A percentile compares a stretch with the other conserved stretches of the same genome.
Conservation (phyloP, 2,797 vertebrate species). For the Propithecus perrieri region DNA sequence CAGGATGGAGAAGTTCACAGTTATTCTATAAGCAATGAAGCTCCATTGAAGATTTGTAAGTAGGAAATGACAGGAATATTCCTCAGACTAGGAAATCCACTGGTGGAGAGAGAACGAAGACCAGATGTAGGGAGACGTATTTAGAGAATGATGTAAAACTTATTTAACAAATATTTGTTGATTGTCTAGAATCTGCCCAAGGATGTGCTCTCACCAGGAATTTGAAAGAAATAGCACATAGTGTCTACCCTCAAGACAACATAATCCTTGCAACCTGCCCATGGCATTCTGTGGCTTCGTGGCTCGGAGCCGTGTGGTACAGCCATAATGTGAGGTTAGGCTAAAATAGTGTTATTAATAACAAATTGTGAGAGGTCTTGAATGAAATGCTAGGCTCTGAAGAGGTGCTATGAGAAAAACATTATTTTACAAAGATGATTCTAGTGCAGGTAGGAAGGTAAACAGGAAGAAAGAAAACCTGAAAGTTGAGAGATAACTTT, state of each 20-base stretch:
- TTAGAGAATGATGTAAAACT: background rate
- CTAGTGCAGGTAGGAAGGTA: background rate
- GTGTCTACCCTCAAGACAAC: background rate
- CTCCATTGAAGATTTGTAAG: background rate
- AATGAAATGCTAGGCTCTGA: background rate
- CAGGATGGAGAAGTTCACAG: background rate
- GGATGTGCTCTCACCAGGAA: background rate
- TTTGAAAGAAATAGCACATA: background rate
- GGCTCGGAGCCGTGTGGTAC: background rate
- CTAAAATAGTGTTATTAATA: background rate
- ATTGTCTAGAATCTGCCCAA: background rate
- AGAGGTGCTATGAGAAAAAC: background rate
- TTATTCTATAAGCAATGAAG: background rate
- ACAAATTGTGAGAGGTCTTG: background rate
- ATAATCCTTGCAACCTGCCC: background rate
- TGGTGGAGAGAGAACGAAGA: background rate
- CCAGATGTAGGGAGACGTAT: background rate
- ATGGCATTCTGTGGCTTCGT: background rate
- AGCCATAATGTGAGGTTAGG: background rate
- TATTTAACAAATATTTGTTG: background rate
- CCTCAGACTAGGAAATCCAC: background rate
- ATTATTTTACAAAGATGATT: conserved; percentile 29
- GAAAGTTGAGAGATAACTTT: background rate
- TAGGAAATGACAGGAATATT: background rate
- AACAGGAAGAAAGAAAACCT: background rate